Conservation (phyloP, 1,140 invertebrate species). For the Oedothorax gibbosus region DNA sequence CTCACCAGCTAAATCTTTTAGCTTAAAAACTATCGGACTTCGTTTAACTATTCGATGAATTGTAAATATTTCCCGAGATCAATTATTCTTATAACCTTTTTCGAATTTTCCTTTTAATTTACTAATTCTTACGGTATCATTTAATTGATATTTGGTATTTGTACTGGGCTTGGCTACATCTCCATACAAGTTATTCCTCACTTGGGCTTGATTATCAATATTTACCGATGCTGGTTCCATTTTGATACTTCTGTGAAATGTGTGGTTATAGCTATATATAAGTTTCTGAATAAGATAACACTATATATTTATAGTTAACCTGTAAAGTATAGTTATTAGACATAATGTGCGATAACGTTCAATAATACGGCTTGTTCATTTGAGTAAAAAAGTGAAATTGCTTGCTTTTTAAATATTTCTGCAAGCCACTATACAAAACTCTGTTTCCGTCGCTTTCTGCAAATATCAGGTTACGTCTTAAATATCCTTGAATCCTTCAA, state of each 20-base stretch:
- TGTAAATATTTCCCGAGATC: too few relatives aligned
- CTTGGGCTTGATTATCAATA: conserved; percentile 64
- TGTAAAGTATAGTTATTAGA: conserved; percentile 68
- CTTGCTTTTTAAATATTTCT: conserved; percentile 65
- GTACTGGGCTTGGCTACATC: not conserved
- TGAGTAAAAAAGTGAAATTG: conserved; percentile 69
- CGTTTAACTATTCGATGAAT: too few relatives aligned
- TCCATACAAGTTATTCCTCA: conserved; percentile 43
- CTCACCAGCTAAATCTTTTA: too few relatives aligned
- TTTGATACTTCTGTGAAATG: conserved; percentile 68
- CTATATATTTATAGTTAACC: conserved; percentile 68
- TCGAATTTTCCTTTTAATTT: too few relatives aligned
- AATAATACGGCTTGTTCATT: conserved; percentile 69
- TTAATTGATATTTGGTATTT: conserved; percentile 63
- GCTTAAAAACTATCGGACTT: too few relatives aligned
- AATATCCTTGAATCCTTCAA: conserved; percentile 49
- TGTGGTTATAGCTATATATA: conserved; percentile 69
- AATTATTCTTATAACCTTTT: too few relatives aligned
- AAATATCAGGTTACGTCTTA: not conserved
- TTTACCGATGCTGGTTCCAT: conserved; percentile 67
- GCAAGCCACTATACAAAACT: conserved; percentile 62
- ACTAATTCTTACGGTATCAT: too few relatives aligned
- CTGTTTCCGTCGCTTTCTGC: conserved; percentile 43
- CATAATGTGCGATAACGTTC: conserved; percentile 69
- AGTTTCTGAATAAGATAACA: conserved; percentile 67